phyloP scores from a whole-genome alignment of 2,113 vertebrate species.

The Cyprinus carpio region DNA sequence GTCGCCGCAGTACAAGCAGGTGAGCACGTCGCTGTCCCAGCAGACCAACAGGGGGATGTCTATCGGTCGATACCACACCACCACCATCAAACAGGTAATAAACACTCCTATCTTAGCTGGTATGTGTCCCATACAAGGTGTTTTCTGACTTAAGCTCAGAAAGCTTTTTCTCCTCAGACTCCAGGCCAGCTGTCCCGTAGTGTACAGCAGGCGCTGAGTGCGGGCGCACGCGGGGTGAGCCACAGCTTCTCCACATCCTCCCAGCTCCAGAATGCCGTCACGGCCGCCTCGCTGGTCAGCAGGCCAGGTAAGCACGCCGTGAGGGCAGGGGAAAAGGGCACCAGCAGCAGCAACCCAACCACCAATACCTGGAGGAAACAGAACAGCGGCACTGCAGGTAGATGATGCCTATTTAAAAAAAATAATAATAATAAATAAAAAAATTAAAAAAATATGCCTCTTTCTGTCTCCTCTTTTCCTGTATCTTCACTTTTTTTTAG shows the following conservation, averaged over 20 bases:
- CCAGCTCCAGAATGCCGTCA: conserved; percentile 85
- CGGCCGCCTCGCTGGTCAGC: conserved; percentile 80
- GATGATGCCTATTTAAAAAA: conserved; percentile 41
- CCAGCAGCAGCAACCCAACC: conserved; percentile 59
- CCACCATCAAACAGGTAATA: too few relatives aligned
- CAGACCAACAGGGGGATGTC: too few relatives aligned
- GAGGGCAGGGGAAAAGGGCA: conserved; percentile 74
- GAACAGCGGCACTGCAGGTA: conserved; percentile 77
- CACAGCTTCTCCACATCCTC: conserved; percentile 82
- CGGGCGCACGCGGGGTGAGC: conserved; percentile 72
- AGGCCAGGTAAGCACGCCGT: conserved; percentile 86
- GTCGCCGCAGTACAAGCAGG: too few relatives aligned
- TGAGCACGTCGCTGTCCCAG: too few relatives aligned
- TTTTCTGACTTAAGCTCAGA: too few relatives aligned
- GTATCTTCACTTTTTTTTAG: neutral
- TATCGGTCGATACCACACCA: too few relatives aligned
- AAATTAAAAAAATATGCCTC: conserved; percentile 24
- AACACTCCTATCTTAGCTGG: too few relatives aligned
- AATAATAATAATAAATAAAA: too few relatives aligned
- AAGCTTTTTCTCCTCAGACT: conserved; percentile 25
- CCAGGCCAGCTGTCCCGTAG: conserved; percentile 83
- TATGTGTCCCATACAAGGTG: too few relatives aligned
- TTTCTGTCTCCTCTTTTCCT: neutral
- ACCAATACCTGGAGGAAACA: too few relatives aligned
- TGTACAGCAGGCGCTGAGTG: conserved; percentile 62